Conservation (phyloP, 2,888 invertebrate species). For the Acanthosepion lycidas region DNA sequence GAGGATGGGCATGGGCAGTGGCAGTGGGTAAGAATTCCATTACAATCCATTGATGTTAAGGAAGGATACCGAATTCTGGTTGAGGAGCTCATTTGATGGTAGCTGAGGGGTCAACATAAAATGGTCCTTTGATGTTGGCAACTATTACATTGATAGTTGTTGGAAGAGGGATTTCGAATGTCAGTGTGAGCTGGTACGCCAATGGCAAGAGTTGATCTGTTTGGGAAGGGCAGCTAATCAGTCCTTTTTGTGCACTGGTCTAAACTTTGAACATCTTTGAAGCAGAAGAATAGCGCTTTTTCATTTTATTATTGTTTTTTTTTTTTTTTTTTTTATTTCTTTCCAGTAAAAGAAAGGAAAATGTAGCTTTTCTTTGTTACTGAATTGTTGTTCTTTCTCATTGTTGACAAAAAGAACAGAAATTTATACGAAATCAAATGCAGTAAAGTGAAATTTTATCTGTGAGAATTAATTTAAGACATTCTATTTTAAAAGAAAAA, state of each 20-base stretch:
- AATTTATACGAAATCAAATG: too few species aligned
- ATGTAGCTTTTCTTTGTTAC: too few species aligned
- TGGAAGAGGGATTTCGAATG: background rate
- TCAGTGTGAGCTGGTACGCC: background rate
- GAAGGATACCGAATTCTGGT: background rate
- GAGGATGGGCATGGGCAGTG: background rate
- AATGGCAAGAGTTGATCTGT: background rate
- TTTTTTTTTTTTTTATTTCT: too few species aligned
- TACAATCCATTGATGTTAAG: background rate
- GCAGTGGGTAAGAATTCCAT: background rate
- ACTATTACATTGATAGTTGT: background rate
- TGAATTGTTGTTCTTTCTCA: too few species aligned
- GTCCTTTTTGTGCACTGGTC: background rate
- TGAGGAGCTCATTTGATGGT: slow-evolving; percentile 16
- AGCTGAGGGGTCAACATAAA: background rate
- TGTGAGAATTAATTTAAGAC: too few species aligned
- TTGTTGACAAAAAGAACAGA: too few species aligned
- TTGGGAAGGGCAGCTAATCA: background rate
- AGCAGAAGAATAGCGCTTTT: background rate
- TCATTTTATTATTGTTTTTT: too few species aligned
- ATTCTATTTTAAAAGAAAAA: too few species aligned
- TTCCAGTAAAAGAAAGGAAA: too few species aligned
- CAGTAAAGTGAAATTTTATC: too few species aligned
- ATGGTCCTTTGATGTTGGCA: background rate
- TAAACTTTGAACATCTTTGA: background rate